These are phyloP conservation scores for Centropus unirufus DNA, from an alignment of 2,113 vertebrate genomes.

Conservation along the genomic window DNA sequence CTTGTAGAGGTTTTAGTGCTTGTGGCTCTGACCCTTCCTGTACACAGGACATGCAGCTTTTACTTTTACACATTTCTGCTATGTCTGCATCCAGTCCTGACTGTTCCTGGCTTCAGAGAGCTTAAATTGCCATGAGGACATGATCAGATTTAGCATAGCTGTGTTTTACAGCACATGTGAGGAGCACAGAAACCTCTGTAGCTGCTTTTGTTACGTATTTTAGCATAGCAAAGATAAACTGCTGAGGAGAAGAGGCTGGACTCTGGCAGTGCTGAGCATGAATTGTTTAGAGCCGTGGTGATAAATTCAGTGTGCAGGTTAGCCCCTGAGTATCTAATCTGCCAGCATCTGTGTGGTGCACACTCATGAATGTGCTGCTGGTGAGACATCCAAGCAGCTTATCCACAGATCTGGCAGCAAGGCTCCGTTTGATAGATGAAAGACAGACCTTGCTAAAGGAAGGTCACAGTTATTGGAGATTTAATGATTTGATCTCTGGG, in stretches of 20 bases:
- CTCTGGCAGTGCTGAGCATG: not conserved
- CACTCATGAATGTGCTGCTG: not conserved
- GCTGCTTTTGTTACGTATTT: not conserved
- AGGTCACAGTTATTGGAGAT: slow-evolving; percentile 13
- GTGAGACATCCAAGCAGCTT: not conserved
- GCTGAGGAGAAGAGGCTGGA: not conserved
- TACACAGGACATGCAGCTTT: not conserved
- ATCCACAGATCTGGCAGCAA: not conserved
- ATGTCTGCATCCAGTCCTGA: not conserved
- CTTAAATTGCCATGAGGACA: not conserved
- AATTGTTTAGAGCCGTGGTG: not conserved
- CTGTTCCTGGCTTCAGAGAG: not conserved
- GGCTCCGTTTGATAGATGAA: slow-evolving; percentile 23
- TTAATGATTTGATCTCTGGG: slow-evolving; percentile 2
- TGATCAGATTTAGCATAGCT: not conserved
- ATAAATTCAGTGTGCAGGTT: not conserved
- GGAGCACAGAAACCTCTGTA: not conserved
- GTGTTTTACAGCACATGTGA: not conserved
- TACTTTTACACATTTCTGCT: not conserved
- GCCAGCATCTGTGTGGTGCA: not conserved
- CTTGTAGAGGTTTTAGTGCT: not conserved
- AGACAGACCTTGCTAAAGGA: slow-evolving; percentile 24
- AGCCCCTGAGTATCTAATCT: not conserved
- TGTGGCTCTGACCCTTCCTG: not conserved
- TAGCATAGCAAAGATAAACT: not conserved